Evolutionary conservation across 2,113 vertebrate genomes (phyloP).

Genomic region (Osmerus eperlanus): DNA sequence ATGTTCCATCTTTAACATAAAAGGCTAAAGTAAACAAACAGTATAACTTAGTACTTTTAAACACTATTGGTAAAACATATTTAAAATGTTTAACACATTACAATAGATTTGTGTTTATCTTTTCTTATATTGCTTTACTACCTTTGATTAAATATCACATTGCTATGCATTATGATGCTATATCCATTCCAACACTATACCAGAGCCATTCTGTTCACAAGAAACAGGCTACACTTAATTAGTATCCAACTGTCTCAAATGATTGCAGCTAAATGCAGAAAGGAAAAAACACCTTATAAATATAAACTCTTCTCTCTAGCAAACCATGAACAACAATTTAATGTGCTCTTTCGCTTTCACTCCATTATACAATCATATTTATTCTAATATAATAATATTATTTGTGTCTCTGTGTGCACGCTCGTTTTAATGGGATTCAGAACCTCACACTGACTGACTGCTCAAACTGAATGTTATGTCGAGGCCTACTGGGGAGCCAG

Average conservation of each 20-base stretch:
- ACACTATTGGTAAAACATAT: slow-evolving; percentile 11
- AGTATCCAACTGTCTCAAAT: slow-evolving; percentile 18
- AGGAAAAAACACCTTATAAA: slow-evolving; percentile 7
- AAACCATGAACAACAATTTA: not conserved
- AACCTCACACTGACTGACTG: slow-evolving; percentile 5
- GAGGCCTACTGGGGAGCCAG: not conserved
- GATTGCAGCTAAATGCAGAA: slow-evolving; percentile 15
- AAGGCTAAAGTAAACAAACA: not conserved
- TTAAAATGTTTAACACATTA: not conserved
- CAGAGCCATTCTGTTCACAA: no score
- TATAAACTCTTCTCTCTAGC: slow-evolving; percentile 6
- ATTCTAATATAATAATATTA: slow-evolving; percentile 5
- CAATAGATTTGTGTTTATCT: not conserved
- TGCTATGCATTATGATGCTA: not conserved
- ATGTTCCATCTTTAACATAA: not conserved
- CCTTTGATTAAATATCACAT: slow-evolving; percentile 4
- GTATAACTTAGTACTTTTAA: not conserved
- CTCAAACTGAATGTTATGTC: not conserved
- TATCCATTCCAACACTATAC: not conserved
- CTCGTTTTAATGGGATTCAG: slow-evolving; percentile 28
- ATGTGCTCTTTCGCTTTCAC: not conserved
- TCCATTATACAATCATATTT: no score
- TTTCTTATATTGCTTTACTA: slow-evolving; percentile 14
- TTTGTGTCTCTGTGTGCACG: slow-evolving; percentile 4
- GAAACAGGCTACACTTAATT: not conserved